Percentiles rank a stretch among this genome's conserved stretches.
Conservation (phyloP, 2,888 invertebrate species). For the Apamea crenata region DNA sequence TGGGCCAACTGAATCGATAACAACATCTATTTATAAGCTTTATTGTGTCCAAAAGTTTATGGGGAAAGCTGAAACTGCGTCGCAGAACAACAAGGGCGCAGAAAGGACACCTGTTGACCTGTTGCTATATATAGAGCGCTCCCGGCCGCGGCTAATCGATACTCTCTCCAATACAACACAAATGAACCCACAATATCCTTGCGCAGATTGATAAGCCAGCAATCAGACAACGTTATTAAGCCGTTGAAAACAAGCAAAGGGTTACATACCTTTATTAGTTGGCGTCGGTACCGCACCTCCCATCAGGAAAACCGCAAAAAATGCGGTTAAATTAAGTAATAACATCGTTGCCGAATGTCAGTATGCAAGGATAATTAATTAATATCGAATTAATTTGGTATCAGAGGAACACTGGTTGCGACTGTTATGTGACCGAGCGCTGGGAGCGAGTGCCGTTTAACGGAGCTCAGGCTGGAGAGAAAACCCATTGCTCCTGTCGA, state of each 20-base stretch:
- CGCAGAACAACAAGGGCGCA: constrained; percentile 75
- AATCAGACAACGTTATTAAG: constrained; percentile 24
- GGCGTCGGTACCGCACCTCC: constrained; percentile 84
- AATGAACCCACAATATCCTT: constrained; percentile 39
- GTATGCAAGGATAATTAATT: constrained; percentile 64
- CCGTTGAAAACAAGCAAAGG: constrained; percentile 24
- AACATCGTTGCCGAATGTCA: constrained; percentile 78
- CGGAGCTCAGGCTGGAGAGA: constrained; percentile 79
- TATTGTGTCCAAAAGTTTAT: constrained; percentile 72
- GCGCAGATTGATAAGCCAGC: constrained; percentile 32
- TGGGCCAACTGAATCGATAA: constrained; percentile 37
- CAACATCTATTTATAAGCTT: constrained; percentile 62
- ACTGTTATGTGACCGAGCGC: constrained; percentile 80
- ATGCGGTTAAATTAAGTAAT: constrained; percentile 84
- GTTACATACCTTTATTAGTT: constrained; percentile 82
- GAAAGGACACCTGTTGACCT: constrained; percentile 81
- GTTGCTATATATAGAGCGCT: constrained; percentile 88
- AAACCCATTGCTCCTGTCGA: constrained; percentile 84
- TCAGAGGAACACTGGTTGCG: constrained; percentile 74
- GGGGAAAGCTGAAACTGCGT: constrained; percentile 77
- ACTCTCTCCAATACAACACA: constrained; percentile 74
- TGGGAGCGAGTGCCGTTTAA: constrained; percentile 83
- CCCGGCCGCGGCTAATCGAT: constrained; percentile 81
- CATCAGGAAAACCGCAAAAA: constrained; percentile 83
- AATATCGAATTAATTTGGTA: constrained; percentile 64